These are phyloP conservation scores for Patella vulgata DNA, from an alignment of 1,140 invertebrate genomes.

Conservation along the genomic window DNA sequence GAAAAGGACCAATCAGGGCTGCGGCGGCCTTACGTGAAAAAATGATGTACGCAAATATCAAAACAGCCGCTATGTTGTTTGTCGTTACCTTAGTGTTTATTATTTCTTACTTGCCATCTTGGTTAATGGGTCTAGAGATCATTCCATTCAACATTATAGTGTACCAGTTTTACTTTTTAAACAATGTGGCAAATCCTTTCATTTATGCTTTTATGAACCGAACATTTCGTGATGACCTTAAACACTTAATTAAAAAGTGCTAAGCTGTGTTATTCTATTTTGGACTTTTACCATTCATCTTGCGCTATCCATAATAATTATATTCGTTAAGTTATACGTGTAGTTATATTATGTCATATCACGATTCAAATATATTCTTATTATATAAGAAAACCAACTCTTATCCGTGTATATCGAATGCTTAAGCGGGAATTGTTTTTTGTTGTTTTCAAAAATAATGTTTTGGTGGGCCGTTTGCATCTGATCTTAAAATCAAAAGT, in stretches of 20 bases:
- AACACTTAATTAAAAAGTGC: constrained; percentile 41
- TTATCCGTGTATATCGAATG: too few relatives aligned
- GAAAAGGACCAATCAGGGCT: constrained; percentile 6
- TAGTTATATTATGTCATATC: too few relatives aligned
- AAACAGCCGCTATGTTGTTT: constrained; percentile 59
- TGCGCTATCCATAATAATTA: too few relatives aligned
- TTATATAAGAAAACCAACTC: too few relatives aligned
- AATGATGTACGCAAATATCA: constrained; percentile 53
- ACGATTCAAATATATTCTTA: too few relatives aligned
- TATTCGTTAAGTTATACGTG: too few relatives aligned
- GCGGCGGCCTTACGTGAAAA: constrained; percentile 35
- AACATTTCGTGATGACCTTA: constrained; percentile 52
- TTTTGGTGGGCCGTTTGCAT: too few relatives aligned
- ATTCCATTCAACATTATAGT: constrained; percentile 41
- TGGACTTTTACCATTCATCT: too few relatives aligned
- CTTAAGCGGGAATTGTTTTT: too few relatives aligned
- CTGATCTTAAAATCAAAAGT: too few relatives aligned
- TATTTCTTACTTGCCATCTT: constrained; percentile 54
- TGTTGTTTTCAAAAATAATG: too few relatives aligned
- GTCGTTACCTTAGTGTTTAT: constrained; percentile 59
- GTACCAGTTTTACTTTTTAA: constrained; percentile 58
- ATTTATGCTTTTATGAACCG: constrained; percentile 64
- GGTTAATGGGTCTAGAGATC: constrained; percentile 47
- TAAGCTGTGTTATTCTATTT: constrained; percentile 14
- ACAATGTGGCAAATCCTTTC: constrained; percentile 59